A percentile compares a stretch with the other conserved stretches of the same genome.
Conservation (phyloP, 2,888 invertebrate genomes). For the Platycheirus albimanus region DNA sequence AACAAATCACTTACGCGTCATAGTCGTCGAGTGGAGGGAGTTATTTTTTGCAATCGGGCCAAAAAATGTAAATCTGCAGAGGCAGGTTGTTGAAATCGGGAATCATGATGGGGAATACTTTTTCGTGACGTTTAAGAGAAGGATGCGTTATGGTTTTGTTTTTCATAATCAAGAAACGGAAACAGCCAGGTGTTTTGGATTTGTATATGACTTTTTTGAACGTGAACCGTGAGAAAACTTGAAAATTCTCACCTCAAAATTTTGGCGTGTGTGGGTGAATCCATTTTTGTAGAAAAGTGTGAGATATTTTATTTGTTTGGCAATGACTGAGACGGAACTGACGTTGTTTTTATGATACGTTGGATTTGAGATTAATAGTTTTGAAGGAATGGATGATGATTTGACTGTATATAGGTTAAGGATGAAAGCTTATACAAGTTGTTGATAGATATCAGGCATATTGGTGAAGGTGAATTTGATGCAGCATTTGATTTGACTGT, state of each 20-base stretch:
- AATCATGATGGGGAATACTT: constrained; percentile 19
- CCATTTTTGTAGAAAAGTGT: constrained; percentile 13
- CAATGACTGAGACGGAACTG: constrained; percentile 38
- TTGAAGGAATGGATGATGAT: no score
- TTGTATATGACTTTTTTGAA: constrained; percentile 60
- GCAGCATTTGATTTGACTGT: no score
- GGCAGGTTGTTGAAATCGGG: constrained; percentile 59
- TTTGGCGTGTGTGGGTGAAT: no score
- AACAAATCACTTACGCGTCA: constrained; percentile 58
- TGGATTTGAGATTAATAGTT: no score
- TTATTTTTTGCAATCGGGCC: constrained; percentile 60
- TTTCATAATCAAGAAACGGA: constrained; percentile 12
- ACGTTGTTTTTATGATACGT: no score
- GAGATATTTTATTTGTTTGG: constrained; percentile 24
- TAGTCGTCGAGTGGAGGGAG: constrained; percentile 18
- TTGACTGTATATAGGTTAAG: no score
- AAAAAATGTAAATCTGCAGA: constrained; percentile 50
- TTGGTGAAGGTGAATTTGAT: no score
- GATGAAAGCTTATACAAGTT: no score
- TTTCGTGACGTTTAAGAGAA: constrained; percentile 10
- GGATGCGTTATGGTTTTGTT: constrained; percentile 32
- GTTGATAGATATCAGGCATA: no score
- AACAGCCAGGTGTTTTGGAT: constrained; percentile 48
- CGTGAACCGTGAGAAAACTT: constrained; percentile 54
- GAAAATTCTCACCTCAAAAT: constrained; percentile 58